These are phyloP conservation scores for Montipora sp. DNA, from an alignment of 64 coral and sea anemone genomes.

Conservation along the genomic window DNA sequence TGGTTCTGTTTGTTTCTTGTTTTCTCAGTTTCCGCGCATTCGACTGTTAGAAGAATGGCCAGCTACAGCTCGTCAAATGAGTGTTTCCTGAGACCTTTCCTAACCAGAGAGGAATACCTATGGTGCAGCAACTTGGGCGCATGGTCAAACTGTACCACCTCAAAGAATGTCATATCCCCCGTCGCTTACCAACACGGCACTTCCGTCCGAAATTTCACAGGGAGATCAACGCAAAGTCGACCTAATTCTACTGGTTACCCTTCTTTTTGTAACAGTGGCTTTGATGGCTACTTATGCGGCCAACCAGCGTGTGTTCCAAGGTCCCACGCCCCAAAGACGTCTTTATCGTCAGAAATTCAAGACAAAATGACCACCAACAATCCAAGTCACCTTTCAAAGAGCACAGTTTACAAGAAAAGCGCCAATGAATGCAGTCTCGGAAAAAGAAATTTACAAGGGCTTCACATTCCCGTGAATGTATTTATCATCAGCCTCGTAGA, in stretches of 20 bases:
- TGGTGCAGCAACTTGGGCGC: not conserved
- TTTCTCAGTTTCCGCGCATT: not conserved
- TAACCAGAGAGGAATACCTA: conserved; percentile 29
- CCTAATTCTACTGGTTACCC: not conserved
- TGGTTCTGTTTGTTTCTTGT: not conserved
- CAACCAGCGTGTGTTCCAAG: not conserved
- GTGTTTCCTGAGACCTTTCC: conserved; percentile 19
- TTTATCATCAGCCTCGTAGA: not conserved
- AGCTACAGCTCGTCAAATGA: not conserved
- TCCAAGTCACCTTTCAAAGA: not conserved
- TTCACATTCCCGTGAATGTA: not conserved
- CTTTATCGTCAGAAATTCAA: not conserved
- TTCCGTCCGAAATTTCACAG: not conserved
- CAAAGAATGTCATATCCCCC: not conserved
- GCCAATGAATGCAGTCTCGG: not conserved
- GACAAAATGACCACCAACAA: not conserved
- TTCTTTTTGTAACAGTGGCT: not conserved
- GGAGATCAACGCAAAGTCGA: not conserved
- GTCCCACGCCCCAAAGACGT: not conserved
- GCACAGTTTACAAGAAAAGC: not conserved
- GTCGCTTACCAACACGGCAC: not conserved
- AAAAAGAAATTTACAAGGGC: not conserved
- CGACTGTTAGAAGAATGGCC: not conserved
- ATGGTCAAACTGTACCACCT: not conserved
- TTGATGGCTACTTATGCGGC: not conserved